phyloP scores from a whole-genome alignment of 2,888 invertebrate genomes.

The Plebejus argus region DNA sequence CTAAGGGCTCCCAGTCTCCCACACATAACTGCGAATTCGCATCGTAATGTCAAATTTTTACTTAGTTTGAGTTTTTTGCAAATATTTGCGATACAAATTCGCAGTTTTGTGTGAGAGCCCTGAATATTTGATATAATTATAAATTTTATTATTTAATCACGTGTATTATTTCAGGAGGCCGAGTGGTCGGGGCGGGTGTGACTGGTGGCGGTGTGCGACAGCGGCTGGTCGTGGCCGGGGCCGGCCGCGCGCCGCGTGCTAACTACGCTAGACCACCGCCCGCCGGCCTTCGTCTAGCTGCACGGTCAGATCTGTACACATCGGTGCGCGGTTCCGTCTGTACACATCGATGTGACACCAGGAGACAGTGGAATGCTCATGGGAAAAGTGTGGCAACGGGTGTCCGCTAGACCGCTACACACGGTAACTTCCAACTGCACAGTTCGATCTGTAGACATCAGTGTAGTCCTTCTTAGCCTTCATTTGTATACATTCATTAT shows the following conservation, averaged over 20 bases:
- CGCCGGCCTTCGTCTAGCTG: conserved; percentile 62
- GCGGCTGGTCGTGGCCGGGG: conserved; percentile 73
- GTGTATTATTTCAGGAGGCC: conserved; percentile 55
- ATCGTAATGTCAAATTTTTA: no score
- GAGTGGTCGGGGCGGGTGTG: conserved; percentile 77
- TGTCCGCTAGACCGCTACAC: neutral
- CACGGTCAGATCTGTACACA: neutral
- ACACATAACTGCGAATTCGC: no score
- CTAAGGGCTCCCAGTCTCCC: no score
- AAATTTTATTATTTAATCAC: neutral
- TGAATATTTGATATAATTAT: no score
- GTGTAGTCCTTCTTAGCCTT: no score
- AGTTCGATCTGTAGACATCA: neutral
- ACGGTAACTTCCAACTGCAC: neutral
- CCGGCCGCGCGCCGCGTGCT: conserved; percentile 55
- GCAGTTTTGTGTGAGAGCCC: no score
- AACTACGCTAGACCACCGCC: conserved; percentile 58
- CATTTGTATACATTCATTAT: no score
- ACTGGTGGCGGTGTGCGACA: conserved; percentile 74
- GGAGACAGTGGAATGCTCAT: neutral
- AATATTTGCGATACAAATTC: no score
- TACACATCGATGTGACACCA: neutral
- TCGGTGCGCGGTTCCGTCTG: neutral
- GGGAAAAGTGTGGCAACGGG: no score
- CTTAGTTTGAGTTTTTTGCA: no score